These are phyloP conservation scores for Elgaria multicarinata DNA, from an alignment of 2,113 vertebrate species.

Conservation along the genomic window DNA sequence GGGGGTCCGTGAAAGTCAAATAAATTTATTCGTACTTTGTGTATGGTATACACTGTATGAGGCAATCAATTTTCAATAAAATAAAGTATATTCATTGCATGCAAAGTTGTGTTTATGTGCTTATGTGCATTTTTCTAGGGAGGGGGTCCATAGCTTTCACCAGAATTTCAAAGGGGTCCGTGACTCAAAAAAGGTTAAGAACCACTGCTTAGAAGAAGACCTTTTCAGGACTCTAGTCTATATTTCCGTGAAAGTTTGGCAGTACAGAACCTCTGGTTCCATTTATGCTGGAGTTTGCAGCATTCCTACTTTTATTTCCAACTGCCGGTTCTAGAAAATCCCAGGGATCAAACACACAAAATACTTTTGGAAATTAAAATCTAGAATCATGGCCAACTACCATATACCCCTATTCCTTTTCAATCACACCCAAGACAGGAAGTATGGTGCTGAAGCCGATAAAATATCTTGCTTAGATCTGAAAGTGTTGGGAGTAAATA, in stretches of 20 bases:
- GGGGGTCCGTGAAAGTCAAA: too few species aligned
- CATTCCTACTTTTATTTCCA: background rate
- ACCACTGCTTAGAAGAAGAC: background rate
- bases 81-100: too few species aligned
- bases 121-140: too few species aligned
- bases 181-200: too few species aligned
- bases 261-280: background rate
- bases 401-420: slow-evolving; percentile 19
- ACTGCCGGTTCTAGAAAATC: background rate
- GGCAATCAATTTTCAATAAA: too few species aligned
- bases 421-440: slow-evolving; percentile 18
- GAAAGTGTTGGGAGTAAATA: slow-evolving; percentile 44
- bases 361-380: background rate
- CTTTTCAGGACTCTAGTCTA: background rate
- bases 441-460: slow-evolving; percentile 16
- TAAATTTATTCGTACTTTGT: too few species aligned
- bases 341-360: background rate
- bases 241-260: background rate
- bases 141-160: too few species aligned
- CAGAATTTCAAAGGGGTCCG: too few species aligned
- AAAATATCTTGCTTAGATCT: slow-evolving; percentile 30
- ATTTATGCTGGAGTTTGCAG: background rate
- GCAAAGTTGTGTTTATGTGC: too few species aligned
- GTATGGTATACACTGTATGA: too few species aligned
- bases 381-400: background rate